Evolutionary conservation across 2,113 vertebrate genomes (phyloP).

Genomic region (Oryzias woworae): DNA sequence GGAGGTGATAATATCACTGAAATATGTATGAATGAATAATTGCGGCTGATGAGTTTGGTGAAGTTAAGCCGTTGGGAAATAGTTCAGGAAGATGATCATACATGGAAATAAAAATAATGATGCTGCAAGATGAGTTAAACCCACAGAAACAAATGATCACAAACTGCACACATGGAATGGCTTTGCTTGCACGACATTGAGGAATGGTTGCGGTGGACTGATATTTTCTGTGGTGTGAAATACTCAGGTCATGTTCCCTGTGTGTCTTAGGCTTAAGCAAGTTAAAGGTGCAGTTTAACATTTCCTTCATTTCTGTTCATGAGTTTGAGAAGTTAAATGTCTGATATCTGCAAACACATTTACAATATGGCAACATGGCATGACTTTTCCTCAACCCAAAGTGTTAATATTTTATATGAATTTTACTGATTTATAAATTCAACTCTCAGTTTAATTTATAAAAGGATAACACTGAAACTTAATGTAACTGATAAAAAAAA

Average conservation of each 20-base stretch:
- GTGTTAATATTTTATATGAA: no score
- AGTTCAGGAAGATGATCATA: constrained; percentile 8
- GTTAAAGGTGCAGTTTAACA: constrained; percentile 6
- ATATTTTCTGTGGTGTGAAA: constrained; percentile 23
- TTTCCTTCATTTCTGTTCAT: no score
- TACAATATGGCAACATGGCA: no score
- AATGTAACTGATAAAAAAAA: no score
- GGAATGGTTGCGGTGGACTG: constrained; percentile 32
- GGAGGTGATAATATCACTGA: constrained; percentile 14
- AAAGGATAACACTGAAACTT: no score
- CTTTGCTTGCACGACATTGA: constrained; percentile 11
- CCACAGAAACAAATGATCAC: constrained; percentile 1
- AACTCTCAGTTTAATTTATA: no score
- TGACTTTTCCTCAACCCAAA: no score
- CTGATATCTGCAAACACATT: no score
- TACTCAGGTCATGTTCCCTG: constrained; percentile 17
- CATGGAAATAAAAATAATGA: constrained; percentile 12
- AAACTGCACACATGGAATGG: constrained; percentile 3
- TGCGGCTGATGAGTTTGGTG: constrained; percentile 20
- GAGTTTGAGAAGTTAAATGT: no score
- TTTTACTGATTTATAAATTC: no score
- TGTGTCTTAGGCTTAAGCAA: constrained; percentile 14
- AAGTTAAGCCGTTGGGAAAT: constrained; percentile 7
- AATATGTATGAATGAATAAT: constrained; percentile 31
- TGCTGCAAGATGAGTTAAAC: constrained; percentile 3